phyloP scores from a whole-genome alignment of 2,797 vertebrate genomes.

The Glyptemys insculpta region DNA sequence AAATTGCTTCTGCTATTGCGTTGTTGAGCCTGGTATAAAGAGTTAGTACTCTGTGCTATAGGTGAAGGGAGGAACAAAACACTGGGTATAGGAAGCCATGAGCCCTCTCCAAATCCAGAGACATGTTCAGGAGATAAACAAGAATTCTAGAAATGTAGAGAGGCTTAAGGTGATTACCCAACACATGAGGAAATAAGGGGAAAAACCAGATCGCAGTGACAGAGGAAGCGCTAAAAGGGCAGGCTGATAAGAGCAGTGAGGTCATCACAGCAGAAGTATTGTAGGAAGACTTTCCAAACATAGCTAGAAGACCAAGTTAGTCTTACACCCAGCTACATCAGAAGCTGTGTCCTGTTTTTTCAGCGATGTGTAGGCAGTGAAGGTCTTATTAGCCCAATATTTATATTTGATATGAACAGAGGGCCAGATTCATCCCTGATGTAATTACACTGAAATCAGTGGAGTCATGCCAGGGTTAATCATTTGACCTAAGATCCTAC shows the following conservation, averaged over 20 bases:
- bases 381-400: fast-evolving
- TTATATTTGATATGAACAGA: background rate
- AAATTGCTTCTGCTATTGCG: background rate
- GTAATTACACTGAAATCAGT: background rate
- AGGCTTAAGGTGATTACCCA: conserved; percentile 70
- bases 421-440: background rate
- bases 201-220: conserved; percentile 64
- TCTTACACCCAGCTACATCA: fast-evolving
- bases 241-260: conserved; percentile 59
- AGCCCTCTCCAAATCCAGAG: fast-evolving
- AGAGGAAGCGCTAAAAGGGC: conserved; percentile 63
- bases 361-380: background rate
- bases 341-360: background rate
- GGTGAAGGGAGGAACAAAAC: conserved; percentile 63
- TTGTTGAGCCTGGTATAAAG: background rate
- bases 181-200: conserved; percentile 37
- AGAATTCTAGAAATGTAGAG: conserved; percentile 66
- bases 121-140: background rate
- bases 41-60: background rate
- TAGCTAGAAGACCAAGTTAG: fast-evolving
- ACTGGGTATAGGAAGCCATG: conserved; percentile 58
- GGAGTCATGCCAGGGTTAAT: background rate
- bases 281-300: background rate
- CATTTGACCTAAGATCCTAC: background rate
- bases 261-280: conserved; percentile 36